phyloP scores from a whole-genome alignment of 2,797 vertebrate genomes.

The Mormyrops boulengeri region DNA sequence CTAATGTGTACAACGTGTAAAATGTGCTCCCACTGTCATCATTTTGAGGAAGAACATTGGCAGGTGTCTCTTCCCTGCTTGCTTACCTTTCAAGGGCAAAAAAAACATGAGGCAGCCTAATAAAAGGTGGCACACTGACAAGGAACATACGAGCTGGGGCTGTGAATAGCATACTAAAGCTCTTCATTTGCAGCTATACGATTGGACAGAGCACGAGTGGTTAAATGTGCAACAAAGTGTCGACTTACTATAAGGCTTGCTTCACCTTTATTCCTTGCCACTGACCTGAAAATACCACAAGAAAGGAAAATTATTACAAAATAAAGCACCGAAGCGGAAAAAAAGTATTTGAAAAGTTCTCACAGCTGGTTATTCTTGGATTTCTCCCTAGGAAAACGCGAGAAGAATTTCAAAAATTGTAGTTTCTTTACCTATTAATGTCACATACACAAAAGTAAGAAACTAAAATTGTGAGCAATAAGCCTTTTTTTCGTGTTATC shows the following conservation, averaged over 20 bases:
- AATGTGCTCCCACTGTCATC: not conserved
- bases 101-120: conserved; percentile 44
- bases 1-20: not conserved
- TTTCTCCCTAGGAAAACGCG: conserved; percentile 19
- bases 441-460: not conserved
- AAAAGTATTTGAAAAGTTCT: conserved; percentile 24
- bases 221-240: conserved; percentile 45
- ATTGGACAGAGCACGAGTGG: conserved; percentile 37
- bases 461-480: not conserved
- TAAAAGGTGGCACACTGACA: conserved; percentile 57
- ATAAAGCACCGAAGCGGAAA: conserved; percentile 39
- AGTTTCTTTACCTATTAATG: not conserved
- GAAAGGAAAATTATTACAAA: conserved; percentile 34
- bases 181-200: conserved; percentile 45
- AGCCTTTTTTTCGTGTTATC: not conserved
- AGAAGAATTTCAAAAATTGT: not conserved
- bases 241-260: conserved; percentile 47
- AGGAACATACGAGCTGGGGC: conserved; percentile 50
- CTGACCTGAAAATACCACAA: conserved; percentile 56
- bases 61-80: conserved; percentile 41
- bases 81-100: conserved; percentile 31
- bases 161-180: conserved; percentile 48
- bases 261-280: conserved; percentile 41
- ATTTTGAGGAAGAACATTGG: not conserved
- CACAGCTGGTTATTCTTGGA: conserved; percentile 29